Evolutionary conservation across 2,888 invertebrate species (phyloP).

Genomic region (Himalopsyche japonica): DNA sequence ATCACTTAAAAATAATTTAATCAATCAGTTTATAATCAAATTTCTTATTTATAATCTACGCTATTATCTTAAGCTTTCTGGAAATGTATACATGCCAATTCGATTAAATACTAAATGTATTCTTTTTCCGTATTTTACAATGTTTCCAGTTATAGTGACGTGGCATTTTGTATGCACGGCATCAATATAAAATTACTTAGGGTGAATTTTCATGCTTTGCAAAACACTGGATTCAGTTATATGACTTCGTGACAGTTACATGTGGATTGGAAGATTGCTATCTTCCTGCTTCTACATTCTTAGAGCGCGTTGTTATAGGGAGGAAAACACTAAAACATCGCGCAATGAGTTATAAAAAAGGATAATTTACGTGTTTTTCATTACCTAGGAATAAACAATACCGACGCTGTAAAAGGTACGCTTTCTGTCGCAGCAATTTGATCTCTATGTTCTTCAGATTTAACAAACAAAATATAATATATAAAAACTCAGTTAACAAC

Average conservation of each 20-base stretch:
- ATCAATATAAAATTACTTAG: neutral
- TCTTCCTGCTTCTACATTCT: neutral
- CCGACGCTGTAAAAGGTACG: neutral
- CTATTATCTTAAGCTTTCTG: too few relatives aligned
- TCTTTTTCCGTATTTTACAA: too few relatives aligned
- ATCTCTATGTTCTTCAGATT: neutral
- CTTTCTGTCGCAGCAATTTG: neutral
- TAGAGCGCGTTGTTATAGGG: neutral
- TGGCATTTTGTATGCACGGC: neutral
- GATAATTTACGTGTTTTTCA: conserved; percentile 15
- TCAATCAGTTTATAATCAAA: too few relatives aligned
- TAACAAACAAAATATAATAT: too few relatives aligned
- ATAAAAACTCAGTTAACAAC: too few relatives aligned
- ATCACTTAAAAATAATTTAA: too few relatives aligned
- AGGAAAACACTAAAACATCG: neutral
- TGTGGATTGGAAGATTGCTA: conserved; percentile 19
- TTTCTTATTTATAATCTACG: too few relatives aligned
- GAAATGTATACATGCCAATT: too few relatives aligned
- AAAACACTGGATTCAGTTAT: neutral
- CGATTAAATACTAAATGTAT: too few relatives aligned
- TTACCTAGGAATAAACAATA: conserved; percentile 12
- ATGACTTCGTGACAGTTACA: conserved; percentile 12
- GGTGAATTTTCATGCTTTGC: neutral
- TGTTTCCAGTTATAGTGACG: too few relatives aligned
- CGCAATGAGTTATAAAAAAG: conserved; percentile 16